These are phyloP conservation scores for Ariopsis seemanni DNA, from an alignment of 2,113 vertebrate species.

Conservation along the genomic window DNA sequence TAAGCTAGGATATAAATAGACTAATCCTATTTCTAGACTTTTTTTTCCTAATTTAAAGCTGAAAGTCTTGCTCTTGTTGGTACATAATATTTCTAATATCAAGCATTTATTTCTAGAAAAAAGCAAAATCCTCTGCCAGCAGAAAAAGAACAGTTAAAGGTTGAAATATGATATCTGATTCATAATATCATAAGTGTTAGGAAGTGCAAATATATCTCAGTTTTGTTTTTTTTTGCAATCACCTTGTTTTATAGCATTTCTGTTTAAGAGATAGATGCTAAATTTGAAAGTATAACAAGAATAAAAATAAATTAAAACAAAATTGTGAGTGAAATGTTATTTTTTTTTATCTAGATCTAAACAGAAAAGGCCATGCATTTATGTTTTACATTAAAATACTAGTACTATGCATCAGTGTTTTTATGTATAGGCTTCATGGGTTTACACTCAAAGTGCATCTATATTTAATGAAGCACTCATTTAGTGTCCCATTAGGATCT, in stretches of 20 bases:
- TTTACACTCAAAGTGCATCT: neutral
- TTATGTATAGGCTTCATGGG: neutral
- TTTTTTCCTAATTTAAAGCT: too few relatives aligned
- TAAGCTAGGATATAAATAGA: neutral
- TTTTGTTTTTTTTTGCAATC: neutral
- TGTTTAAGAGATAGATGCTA: neutral
- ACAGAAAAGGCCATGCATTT: neutral
- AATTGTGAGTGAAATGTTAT: neutral
- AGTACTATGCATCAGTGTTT: neutral
- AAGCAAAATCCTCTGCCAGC: neutral
- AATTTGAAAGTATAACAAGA: neutral
- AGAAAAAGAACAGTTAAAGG: neutral
- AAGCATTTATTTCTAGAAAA: neutral
- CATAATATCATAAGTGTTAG: neutral
- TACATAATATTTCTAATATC: too few relatives aligned
- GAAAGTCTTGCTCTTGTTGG: too few relatives aligned
- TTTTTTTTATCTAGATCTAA: neutral
- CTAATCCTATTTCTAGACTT: neutral
- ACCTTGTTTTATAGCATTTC: neutral
- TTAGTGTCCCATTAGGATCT: neutral
- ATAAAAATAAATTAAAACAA: neutral
- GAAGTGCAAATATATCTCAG: too few relatives aligned
- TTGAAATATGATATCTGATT: neutral
- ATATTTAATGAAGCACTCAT: neutral
- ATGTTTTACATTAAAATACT: neutral